Conservation (phyloP, 2,113 vertebrate genomes). For the Pelodiscus sinensis region DNA sequence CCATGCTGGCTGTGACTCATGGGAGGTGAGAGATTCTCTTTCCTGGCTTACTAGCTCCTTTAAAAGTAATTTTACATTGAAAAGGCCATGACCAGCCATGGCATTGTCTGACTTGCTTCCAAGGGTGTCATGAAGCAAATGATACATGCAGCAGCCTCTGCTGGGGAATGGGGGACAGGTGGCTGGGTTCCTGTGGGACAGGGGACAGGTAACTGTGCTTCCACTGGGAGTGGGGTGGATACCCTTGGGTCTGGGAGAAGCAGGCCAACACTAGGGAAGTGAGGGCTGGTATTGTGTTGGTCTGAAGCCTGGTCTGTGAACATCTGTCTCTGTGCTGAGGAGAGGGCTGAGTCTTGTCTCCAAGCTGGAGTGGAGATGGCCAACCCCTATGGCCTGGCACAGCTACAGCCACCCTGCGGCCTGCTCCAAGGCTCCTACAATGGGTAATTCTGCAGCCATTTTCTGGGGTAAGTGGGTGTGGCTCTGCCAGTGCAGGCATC, state of each 20-base stretch:
- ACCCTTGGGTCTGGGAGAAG: neutral
- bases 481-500: neutral
- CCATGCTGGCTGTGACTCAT: neutral
- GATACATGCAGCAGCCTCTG: neutral
- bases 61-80: neutral
- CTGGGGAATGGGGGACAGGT: neutral
- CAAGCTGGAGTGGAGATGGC: neutral
- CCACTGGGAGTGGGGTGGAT: neutral
- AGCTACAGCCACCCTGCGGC: neutral
- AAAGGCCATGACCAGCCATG: neutral
- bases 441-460: neutral
- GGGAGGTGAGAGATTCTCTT: neutral
- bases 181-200: neutral
- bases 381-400: neutral
- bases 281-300: neutral
- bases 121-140: neutral
- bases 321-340: neutral
- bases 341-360: neutral
- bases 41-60: neutral
- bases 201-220: neutral
- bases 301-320: neutral
- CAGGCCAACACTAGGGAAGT: neutral
- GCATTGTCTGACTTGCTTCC: neutral
- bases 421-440: neutral
- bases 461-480: neutral